A percentile compares a stretch with the other conserved stretches of the same genome.
phyloP scores from a whole-genome alignment of 2,888 invertebrate species.

The Eubasilissa splendida region DNA sequence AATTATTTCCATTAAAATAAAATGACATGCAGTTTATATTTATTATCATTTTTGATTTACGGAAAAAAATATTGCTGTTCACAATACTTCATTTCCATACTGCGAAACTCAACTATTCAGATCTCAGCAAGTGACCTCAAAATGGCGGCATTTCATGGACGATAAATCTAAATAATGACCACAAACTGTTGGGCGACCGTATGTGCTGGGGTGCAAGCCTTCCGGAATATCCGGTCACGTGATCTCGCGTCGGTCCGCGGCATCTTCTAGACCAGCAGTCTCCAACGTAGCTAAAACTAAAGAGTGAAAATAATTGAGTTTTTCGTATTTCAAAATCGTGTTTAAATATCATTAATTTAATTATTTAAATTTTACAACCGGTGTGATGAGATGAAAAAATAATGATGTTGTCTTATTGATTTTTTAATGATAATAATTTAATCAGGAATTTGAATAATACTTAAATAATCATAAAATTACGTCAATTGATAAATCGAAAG shows the following conservation, averaged over 20 bases:
- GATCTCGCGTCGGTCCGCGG: constrained; percentile 23
- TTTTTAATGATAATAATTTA: too few relatives aligned
- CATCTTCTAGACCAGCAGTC: not conserved
- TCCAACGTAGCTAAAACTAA: not conserved
- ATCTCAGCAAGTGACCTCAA: constrained; percentile 29
- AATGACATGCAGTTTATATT: not conserved
- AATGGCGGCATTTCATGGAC: constrained; percentile 62
- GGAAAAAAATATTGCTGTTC: too few relatives aligned
- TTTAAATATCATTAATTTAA: too few relatives aligned
- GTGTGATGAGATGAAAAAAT: too few relatives aligned
- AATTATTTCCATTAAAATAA: not conserved
- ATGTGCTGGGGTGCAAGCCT: constrained; percentile 54
- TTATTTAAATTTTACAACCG: too few relatives aligned
- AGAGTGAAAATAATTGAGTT: too few relatives aligned
- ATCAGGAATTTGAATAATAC: too few relatives aligned
- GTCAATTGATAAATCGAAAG: too few relatives aligned
- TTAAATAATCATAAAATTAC: too few relatives aligned
- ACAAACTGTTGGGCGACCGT: constrained; percentile 63
- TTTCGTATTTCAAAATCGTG: too few relatives aligned
- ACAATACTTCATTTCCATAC: not conserved
- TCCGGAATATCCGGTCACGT: constrained; percentile 34
- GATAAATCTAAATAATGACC: constrained; percentile 73
- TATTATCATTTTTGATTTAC: not conserved
- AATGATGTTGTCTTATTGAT: too few relatives aligned
- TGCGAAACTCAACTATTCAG: not conserved